phyloP scores from a whole-genome alignment of 2,113 vertebrate species.

The Misgurnus anguillicaudatus region DNA sequence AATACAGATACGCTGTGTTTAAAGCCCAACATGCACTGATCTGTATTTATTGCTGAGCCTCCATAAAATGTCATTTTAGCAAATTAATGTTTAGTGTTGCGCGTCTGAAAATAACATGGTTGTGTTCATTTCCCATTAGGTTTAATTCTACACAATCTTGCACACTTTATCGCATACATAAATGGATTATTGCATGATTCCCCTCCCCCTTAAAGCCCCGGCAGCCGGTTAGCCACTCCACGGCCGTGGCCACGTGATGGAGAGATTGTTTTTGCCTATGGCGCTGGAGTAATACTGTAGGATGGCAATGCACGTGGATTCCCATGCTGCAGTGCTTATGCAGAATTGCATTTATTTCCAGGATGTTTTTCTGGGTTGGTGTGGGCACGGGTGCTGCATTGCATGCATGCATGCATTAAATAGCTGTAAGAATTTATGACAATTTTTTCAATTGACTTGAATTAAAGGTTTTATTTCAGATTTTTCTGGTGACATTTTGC shows the following conservation, averaged over 20 bases:
- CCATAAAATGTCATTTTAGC: slow-evolving; percentile 8
- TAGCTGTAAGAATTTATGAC: background rate
- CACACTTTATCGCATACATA: slow-evolving; percentile 10
- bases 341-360: slow-evolving; percentile 63
- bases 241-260: slow-evolving; percentile 61
- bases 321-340: slow-evolving; percentile 68
- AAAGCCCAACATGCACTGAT: background rate
- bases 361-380: background rate
- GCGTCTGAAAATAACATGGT: background rate
- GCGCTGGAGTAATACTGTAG: slow-evolving; percentile 56
- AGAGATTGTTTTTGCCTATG: slow-evolving; percentile 31
- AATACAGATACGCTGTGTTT: background rate
- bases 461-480: background rate
- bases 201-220: slow-evolving; percentile 51
- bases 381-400: background rate
- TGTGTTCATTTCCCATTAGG: background rate
- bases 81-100: background rate
- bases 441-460: background rate
- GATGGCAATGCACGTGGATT: slow-evolving; percentile 72
- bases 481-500: too few species aligned
- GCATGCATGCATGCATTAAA: background rate
- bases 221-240: slow-evolving; percentile 60
- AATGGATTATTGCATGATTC: slow-evolving; percentile 22
- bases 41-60: background rate
- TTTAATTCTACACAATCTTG: background rate